Evolutionary conservation across 2,113 vertebrate genomes (phyloP).

Genomic region (Hyla sarda): DNA sequence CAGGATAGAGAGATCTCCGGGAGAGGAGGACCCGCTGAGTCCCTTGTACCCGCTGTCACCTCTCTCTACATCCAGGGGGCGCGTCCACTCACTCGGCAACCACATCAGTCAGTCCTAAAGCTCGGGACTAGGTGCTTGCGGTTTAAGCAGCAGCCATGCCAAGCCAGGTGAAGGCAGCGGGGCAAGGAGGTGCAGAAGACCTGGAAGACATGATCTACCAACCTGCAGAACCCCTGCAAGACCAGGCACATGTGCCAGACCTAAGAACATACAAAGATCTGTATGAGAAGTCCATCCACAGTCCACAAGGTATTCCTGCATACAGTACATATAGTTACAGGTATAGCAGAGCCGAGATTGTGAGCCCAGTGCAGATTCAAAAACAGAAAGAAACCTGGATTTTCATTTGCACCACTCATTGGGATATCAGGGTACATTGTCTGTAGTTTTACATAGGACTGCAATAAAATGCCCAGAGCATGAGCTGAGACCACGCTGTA

Average conservation of each 20-base stretch:
- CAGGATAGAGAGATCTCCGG: not conserved
- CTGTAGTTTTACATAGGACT: no score
- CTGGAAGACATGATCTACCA: constrained; percentile 9
- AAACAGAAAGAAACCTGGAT: no score
- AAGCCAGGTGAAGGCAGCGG: constrained; percentile 37
- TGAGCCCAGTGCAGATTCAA: no score
- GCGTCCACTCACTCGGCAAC: no score
- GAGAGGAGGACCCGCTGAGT: constrained; percentile 7
- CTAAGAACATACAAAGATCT: constrained; percentile 72
- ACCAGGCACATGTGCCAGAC: constrained; percentile 76
- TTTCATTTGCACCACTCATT: no score
- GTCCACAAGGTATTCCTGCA: constrained; percentile 74
- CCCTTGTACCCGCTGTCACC: not conserved
- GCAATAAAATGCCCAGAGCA: no score
- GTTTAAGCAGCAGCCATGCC: constrained; percentile 34
- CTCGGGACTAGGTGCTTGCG: not conserved
- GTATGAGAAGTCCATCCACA: constrained; percentile 77
- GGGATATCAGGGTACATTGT: no score
- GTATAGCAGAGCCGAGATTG: not conserved
- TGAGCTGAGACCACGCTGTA: no score
- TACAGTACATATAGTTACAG: no score
- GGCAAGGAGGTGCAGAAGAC: not conserved
- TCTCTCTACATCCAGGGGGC: not conserved
- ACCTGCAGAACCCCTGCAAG: constrained; percentile 70
- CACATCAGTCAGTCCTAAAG: not conserved